Conservation (phyloP, 2,113 vertebrate genomes). For the Eurypyga helias region DNA sequence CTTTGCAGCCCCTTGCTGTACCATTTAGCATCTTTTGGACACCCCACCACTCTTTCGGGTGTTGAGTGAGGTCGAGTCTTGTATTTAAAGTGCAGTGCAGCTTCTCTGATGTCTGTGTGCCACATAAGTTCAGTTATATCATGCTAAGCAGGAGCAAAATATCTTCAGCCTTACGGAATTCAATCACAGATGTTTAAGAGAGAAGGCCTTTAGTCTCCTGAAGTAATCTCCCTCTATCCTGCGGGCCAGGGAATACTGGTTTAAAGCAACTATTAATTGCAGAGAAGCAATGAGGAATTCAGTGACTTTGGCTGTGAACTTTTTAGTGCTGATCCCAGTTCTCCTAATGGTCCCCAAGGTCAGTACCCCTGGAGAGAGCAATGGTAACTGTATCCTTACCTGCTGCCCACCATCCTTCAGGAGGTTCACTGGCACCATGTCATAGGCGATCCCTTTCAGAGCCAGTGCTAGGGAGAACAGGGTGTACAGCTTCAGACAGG, state of each 20-base stretch:
- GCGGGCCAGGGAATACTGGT: not conserved
- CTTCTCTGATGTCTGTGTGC: not conserved
- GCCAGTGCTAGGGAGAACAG: slow-evolving; percentile 84
- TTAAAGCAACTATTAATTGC: not conserved
- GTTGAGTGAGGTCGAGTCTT: not conserved
- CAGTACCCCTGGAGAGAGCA: not conserved
- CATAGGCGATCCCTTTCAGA: slow-evolving; percentile 90
- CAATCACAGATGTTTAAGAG: not conserved
- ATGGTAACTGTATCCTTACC: slow-evolving; percentile 75
- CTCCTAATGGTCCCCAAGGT: not conserved
- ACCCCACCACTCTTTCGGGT: not conserved
- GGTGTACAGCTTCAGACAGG: not conserved
- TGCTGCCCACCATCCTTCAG: slow-evolving; percentile 91
- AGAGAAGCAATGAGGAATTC: not conserved
- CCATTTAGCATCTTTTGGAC: not conserved
- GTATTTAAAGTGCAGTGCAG: not conserved
- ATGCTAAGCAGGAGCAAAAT: not conserved
- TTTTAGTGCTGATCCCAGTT: not conserved
- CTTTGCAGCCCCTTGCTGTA: not conserved
- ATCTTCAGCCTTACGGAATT: not conserved
- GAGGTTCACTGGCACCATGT: slow-evolving; percentile 85
- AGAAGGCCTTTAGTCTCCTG: not conserved
- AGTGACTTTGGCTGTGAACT: not conserved
- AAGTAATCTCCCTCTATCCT: not conserved
- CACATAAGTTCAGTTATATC: not conserved